Conservation (phyloP, 2,797 vertebrate genomes). For the Chelidonichthys spinosus region DNA sequence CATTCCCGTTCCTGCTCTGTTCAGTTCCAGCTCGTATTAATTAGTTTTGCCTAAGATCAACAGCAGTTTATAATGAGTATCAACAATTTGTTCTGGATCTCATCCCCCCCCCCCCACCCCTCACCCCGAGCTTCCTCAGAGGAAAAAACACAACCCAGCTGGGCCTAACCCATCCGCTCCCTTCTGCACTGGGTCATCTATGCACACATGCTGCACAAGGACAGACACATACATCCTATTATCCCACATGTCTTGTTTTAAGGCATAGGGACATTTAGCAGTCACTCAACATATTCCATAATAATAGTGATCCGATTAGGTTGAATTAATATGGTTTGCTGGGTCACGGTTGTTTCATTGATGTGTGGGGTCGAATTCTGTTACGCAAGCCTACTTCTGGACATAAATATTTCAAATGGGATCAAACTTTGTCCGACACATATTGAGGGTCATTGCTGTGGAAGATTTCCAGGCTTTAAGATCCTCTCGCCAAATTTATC, state of each 20-base stretch:
- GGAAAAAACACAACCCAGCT: constrained; percentile 68
- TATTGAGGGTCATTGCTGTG: too few relatives aligned
- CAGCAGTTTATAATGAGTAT: constrained; percentile 67
- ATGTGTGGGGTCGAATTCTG: too few relatives aligned
- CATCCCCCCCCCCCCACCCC: constrained; percentile 50
- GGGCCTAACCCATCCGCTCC: constrained; percentile 71
- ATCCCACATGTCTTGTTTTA: background rate
- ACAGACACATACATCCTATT: constrained; percentile 6
- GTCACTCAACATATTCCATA: background rate
- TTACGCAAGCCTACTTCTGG: too few relatives aligned
- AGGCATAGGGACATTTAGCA: constrained; percentile 13
- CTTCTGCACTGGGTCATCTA: constrained; percentile 23
- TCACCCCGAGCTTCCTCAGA: constrained; percentile 64
- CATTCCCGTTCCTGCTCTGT: constrained; percentile 36
- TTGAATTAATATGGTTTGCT: background rate
- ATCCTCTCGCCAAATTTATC: too few relatives aligned
- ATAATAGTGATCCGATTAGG: background rate
- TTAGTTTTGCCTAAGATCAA: constrained; percentile 63
- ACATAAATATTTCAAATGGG: too few relatives aligned
- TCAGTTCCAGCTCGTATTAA: constrained; percentile 53
- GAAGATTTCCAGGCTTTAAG: too few relatives aligned
- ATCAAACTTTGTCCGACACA: too few relatives aligned
- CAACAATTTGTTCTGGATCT: constrained; percentile 73
- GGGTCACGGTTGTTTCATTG: too few relatives aligned
- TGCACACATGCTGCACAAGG: constrained; percentile 19